Conservation (phyloP, 1,140 invertebrate species). For the Drosophila serrata region DNA sequence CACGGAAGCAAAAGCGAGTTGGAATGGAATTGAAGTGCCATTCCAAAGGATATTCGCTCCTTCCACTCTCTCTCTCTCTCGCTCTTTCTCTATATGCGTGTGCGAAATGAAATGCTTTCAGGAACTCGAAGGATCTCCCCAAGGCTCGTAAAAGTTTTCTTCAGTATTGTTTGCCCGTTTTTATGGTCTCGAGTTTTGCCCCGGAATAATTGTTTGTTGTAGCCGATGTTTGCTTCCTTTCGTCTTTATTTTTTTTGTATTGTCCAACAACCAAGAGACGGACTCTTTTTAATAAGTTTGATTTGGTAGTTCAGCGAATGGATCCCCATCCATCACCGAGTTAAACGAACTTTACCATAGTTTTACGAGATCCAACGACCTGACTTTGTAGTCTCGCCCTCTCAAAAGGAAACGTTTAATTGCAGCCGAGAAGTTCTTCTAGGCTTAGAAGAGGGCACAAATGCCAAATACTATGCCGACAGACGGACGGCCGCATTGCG, state of each 20-base stretch:
- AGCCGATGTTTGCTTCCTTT: slow-evolving; percentile 59
- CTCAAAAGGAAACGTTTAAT: slow-evolving; percentile 59
- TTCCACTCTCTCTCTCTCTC: neutral
- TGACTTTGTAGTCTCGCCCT: slow-evolving; percentile 67
- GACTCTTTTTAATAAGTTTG: slow-evolving; percentile 69
- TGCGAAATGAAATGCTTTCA: slow-evolving; percentile 65
- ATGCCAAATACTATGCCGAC: slow-evolving; percentile 22
- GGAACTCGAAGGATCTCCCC: slow-evolving; percentile 46
- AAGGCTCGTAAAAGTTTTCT: slow-evolving; percentile 73
- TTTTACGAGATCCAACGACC: slow-evolving; percentile 60
- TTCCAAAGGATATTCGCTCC: slow-evolving; percentile 46
- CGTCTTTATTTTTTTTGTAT: neutral
- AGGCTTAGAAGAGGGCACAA: slow-evolving; percentile 62
- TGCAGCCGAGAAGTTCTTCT: slow-evolving; percentile 57
- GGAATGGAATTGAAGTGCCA: slow-evolving; percentile 56
- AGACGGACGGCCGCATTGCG: slow-evolving; percentile 1
- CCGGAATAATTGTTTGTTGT: slow-evolving; percentile 72
- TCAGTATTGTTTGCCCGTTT: slow-evolving; percentile 71
- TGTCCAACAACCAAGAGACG: slow-evolving; percentile 1
- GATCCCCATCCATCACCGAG: slow-evolving; percentile 38
- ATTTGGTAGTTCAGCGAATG: slow-evolving; percentile 41
- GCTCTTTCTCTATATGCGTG: neutral
- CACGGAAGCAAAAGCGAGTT: slow-evolving; percentile 33
- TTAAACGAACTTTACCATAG: slow-evolving; percentile 64
- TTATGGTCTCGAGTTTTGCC: slow-evolving; percentile 65